Evolutionary conservation across 2,797 vertebrate species (phyloP), one percentile per base, ranked within the genome.

Genomic region (Mustela erminea): DNA sequence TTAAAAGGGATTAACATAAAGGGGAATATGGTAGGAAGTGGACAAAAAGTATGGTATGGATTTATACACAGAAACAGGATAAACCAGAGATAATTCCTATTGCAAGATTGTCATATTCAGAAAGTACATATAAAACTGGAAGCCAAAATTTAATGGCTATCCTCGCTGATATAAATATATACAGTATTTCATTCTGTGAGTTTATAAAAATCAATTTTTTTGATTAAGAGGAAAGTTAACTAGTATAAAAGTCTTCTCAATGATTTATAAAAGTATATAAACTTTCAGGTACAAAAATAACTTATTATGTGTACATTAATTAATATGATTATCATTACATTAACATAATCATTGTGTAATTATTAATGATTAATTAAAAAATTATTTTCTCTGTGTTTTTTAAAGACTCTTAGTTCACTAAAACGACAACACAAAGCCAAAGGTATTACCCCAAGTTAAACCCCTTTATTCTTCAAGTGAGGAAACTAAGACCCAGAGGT

Each of bases 131-230:
- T 4, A 43, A 54, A 89, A 74, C 8, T 0, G 9, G 11, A 87
- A 38, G 82, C 6, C 60, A 46, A 38, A 60, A 84, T 66, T 74
- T 46, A 52, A 1, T 41, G 17, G 4, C 3, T 68, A 10, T 23
- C 11, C 14, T 78, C 84, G 27, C 5, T 74, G 66, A 72, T 29
- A 60, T 18, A 52, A 6, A 68, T 29, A 68, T 5, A 6, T 3
- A 14, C 43, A 52, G 12, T 29, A 12, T 77, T 88, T 91, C 29
- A 88, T 88, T 60, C 32, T 66, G 14, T 54, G 32, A 5, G 14
- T 80, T 93, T 80, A 41, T 62, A 70, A 54, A 92, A 68, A 84
- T 75, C 38, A 60, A 35, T 85, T 46, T 93, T 75, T 94, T 77
- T 91, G 4, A 20, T 62, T 41, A 74, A 17, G 0, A n/a, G 18